phyloP scores from a whole-genome alignment of 2,797 vertebrate genomes.

The Poecilia wingei region DNA sequence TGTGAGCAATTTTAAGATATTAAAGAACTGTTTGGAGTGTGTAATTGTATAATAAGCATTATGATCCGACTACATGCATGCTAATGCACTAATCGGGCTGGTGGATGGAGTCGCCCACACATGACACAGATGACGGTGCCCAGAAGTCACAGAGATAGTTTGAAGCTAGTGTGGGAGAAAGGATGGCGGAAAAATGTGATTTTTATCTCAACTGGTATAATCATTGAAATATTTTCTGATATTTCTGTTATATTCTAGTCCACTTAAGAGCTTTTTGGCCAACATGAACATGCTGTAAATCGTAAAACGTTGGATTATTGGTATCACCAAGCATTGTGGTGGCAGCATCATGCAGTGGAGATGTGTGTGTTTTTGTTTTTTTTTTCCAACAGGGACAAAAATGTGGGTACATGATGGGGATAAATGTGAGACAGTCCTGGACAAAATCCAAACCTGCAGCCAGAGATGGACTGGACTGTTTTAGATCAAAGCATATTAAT shows the following conservation, averaged over 20 bases:
- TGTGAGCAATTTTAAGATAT: background rate
- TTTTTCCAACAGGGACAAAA: background rate
- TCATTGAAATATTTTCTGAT: background rate
- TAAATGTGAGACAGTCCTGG: background rate
- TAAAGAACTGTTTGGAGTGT: background rate
- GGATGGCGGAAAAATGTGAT: background rate
- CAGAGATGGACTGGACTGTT: background rate
- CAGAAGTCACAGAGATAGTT: background rate
- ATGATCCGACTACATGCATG: background rate
- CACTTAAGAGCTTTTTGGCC: background rate
- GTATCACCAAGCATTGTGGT: background rate
- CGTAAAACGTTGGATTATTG: background rate
- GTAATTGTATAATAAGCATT: background rate
- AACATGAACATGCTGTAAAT: background rate
- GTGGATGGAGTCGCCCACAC: background rate
- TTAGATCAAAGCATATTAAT: background rate
- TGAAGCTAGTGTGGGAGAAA: background rate
- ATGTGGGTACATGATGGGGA: background rate
- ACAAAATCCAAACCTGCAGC: background rate
- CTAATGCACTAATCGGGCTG: background rate
- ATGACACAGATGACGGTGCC: background rate
- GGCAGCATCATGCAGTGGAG: background rate
- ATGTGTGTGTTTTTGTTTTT: background rate
- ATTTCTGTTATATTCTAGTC: background rate
- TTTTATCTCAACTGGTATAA: background rate